Conservation (phyloP, 2,113 vertebrate species). For the Semnornis frantzii region DNA sequence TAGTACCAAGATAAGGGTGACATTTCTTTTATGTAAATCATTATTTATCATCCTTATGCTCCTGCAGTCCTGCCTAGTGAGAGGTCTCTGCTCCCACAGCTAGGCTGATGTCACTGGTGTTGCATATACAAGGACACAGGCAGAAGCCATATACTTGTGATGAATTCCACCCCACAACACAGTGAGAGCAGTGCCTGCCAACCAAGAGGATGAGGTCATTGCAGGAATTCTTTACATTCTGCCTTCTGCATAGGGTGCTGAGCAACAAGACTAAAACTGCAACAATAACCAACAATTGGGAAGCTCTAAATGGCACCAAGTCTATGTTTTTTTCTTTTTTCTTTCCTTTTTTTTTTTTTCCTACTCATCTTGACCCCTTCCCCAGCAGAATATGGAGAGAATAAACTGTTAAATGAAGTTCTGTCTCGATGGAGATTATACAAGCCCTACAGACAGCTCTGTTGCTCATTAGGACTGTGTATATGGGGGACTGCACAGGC, state of each 20-base stretch:
- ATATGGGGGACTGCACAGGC: neutral
- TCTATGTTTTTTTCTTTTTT: neutral
- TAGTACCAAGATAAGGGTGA: neutral
- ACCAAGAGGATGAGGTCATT: neutral
- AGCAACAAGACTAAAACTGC: neutral
- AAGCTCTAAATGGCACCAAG: neutral
- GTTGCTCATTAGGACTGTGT: neutral
- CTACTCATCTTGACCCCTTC: neutral
- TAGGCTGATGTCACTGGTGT: neutral
- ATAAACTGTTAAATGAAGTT: slow-evolving; percentile 2
- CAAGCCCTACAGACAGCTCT: neutral
- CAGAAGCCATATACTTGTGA: neutral
- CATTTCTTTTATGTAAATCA: neutral
- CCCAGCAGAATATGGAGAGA: neutral
- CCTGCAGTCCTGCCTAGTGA: neutral
- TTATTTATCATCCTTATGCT: neutral
- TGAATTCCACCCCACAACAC: neutral
- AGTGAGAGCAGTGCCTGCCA: neutral
- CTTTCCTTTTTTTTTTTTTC: neutral
- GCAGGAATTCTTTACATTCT: slow-evolving; percentile 43
- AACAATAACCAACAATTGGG: neutral
- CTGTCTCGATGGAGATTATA: neutral
- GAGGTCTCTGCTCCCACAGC: neutral
- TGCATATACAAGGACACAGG: neutral
- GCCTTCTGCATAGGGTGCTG: neutral